Evolutionary conservation across 1,140 invertebrate species (phyloP).

Genomic region (Olivierus martensii): DNA sequence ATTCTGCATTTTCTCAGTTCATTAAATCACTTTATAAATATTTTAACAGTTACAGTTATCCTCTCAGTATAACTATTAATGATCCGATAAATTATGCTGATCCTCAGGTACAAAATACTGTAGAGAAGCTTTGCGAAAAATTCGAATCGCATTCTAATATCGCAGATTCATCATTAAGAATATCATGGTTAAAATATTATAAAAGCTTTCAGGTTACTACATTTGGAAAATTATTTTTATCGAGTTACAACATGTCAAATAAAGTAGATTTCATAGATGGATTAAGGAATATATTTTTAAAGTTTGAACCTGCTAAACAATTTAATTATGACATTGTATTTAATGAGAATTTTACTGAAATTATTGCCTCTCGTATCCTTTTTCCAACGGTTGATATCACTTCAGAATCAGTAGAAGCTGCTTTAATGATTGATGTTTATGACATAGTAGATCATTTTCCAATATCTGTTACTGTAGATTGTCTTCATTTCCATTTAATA

Average conservation of each 20-base stretch:
- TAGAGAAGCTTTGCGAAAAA: conserved; percentile 60
- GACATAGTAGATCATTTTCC: conserved; percentile 58
- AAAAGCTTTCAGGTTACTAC: conserved; percentile 57
- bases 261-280: conserved; percentile 58
- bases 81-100: conserved; percentile 75
- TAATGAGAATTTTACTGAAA: conserved; percentile 51
- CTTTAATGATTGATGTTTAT: conserved; percentile 68
- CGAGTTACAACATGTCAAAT: conserved; percentile 55
- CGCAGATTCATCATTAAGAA: conserved; percentile 50
- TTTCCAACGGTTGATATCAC: conserved; percentile 80
- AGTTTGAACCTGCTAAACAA: conserved; percentile 33
- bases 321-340: conserved; percentile 74
- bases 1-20: conserved; percentile 80
- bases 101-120: conserved; percentile 51
- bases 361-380: conserved; percentile 67
- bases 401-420: conserved; percentile 75
- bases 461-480: conserved; percentile 43
- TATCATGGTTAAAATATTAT: conserved; percentile 80
- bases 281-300: conserved; percentile 43
- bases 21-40: conserved; percentile 76
- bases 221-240: conserved; percentile 40
- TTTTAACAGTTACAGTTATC: conserved; percentile 77
- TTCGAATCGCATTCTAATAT: conserved; percentile 71
- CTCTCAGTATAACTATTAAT: conserved; percentile 69
- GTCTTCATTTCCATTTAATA: conserved; percentile 65